These are phyloP conservation scores for Himalopsyche phryganea DNA, from an alignment of 1,140 invertebrate genomes.

Conservation along the genomic window DNA sequence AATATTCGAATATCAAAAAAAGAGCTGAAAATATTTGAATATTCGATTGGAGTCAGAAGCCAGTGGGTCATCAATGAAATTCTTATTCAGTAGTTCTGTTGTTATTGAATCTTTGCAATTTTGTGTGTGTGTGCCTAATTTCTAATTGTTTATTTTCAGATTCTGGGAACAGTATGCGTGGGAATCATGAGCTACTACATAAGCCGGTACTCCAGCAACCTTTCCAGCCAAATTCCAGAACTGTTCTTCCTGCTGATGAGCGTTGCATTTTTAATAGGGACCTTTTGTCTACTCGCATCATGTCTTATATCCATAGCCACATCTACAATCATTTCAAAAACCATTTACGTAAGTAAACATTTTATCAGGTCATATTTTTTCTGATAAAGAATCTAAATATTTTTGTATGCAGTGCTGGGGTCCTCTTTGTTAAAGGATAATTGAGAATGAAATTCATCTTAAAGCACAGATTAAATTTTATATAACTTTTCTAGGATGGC, in stretches of 20 bases:
- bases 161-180: constrained; percentile 69
- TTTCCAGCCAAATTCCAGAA: constrained; percentile 48
- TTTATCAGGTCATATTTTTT: too few relatives aligned
- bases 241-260: constrained; percentile 72
- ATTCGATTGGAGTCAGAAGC: too few relatives aligned
- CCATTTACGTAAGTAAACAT: constrained; percentile 72
- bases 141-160: constrained; percentile 51
- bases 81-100: too few relatives aligned
- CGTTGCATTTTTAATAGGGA: constrained; percentile 72
- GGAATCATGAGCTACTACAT: constrained; percentile 64
- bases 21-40: too few relatives aligned
- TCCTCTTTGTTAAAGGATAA: neutral
- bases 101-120: too few relatives aligned
- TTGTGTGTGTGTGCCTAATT: too few relatives aligned
- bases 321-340: constrained; percentile 76
- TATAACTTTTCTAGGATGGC: too few relatives aligned
- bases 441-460: neutral
- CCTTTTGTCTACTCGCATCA: constrained; percentile 67
- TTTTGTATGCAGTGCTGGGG: too few relatives aligned
- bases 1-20: too few relatives aligned
- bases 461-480: neutral
- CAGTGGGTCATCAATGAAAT: too few relatives aligned
- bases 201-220: constrained; percentile 37
- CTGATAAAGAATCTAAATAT: too few relatives aligned
- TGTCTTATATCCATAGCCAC: constrained; percentile 73